Evolutionary conservation across 2,113 vertebrate genomes (phyloP), one percentile per base, ranked within the genome.

Genomic region (Equus przewalskii): DNA sequence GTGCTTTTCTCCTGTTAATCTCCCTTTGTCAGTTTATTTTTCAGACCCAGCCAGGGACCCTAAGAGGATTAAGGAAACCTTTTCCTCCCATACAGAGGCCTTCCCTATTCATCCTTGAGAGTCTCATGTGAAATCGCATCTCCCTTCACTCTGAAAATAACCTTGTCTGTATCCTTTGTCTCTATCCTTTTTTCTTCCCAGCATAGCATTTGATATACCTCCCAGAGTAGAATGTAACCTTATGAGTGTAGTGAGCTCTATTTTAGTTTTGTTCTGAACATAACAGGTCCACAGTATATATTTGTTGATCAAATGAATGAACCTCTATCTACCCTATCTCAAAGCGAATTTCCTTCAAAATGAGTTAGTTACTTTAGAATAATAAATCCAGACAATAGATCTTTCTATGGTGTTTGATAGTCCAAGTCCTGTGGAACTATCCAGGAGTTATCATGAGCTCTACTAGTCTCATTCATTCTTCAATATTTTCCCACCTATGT

Each of bases 191-290:
- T 91, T 41, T 54, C n/a, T 78, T 67, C 19, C n/a, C 51, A 46
- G 28, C 11, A n/a, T 44, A 60, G 8, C 6, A 36, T 51, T 5
- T 18, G 10, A 22, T n/a, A 44, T 30, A 36, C 44, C 6, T 72
- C 15, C 41, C 49, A 26, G n/a, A 62, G 9, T 83, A 81, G 21
- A 60, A 51, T 19, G 10, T 75, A 87, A 67, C 15, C 5, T 24
- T 65, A 33, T 36, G 22, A 80, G 28, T 54, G 0, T n/a, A 69
- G 19, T 75, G 26, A 62, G 62, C 36, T 67, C 15, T 80, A 33
- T 49, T 93, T 96, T 41, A 78, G n/a, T 49, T 96, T 88, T 72
- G 6, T 64, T 72, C 24, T 92, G 26, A 58, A 79, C 10, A 67
- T 84, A 76, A 56, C 44, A 84, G 10, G 12, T 67, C 41, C 7